Evolutionary conservation across 64 coral and sea anemone genomes (phyloP), one percentile per base, ranked within the genome.

Genomic region (Hydrozoanthus tunicans): DNA sequence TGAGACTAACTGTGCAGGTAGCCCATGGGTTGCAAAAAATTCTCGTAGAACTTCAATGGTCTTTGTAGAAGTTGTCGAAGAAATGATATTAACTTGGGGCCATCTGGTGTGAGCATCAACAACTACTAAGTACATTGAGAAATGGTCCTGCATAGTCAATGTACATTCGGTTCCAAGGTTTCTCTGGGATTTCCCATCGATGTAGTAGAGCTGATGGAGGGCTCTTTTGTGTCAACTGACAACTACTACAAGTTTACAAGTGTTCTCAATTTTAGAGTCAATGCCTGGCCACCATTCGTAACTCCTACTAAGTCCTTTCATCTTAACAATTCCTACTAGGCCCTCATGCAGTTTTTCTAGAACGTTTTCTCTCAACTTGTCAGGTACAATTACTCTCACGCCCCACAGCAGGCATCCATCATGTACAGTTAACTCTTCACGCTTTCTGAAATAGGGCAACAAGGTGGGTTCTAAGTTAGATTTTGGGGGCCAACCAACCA

Each of bases 391-490:
- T 13, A 13, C 3, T 13, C 65, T 43, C 32, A 43, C 32, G 32
- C 32, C 32, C 84, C 64, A 82, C 85, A 81, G 86, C 62, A 93
- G 26, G 20, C 77, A 81, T 64, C 76, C 90, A 70, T 53, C 9
- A 51, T 57, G 65, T 17, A 91, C 78, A 53, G 90, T 82, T 55
- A 91, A 70, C 56, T 81, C 64, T 71, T 91, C 57, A n/a, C 66
- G 51, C 24, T 26, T 4, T 25, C 56, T 3, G 65, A 25, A 92
- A 53, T 24, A 85, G 58, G 71, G 70, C 1, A 83, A 26, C 10
- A 92, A 80, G 0, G 25, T 12, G 7, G 56, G 77, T 56, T 76
- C 59, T 73, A 73, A 54, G 20, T 51, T 7, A 24, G 59, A 73
- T 72, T 81, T 74, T 76, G 27, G 57, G 59, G 67, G 51, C 54